phyloP scores from a whole-genome alignment of 2,888 invertebrate species.

The Empis livida region DNA sequence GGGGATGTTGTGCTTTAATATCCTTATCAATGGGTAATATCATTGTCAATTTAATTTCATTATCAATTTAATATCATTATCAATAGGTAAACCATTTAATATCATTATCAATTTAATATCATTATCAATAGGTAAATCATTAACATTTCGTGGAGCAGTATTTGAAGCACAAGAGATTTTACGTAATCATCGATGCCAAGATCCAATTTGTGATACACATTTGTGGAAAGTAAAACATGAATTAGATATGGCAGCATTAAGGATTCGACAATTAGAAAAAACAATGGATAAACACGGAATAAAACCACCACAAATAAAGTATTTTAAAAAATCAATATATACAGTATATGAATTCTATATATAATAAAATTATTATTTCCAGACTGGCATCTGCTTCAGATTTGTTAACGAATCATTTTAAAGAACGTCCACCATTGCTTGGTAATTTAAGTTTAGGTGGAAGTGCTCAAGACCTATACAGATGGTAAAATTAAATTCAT shows the following conservation, averaged over 20 bases:
- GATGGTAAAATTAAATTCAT: slow-evolving; percentile 33
- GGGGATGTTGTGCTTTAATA: slow-evolving; percentile 87
- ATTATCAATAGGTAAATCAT: slow-evolving; percentile 71
- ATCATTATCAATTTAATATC: too few species aligned
- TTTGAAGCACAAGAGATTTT: slow-evolving; percentile 66
- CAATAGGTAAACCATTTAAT: slow-evolving; percentile 75
- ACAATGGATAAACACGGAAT: slow-evolving; percentile 73
- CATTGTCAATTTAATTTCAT: slow-evolving; percentile 69
- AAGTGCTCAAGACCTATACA: slow-evolving; percentile 38
- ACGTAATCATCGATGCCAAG: slow-evolving; percentile 59
- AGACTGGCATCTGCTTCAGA: slow-evolving; percentile 49
- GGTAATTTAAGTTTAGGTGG: slow-evolving; percentile 36
- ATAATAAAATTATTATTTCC: slow-evolving; percentile 4
- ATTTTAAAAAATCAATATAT: too few species aligned
- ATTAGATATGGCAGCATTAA: slow-evolving; percentile 71
- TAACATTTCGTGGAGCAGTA: slow-evolving; percentile 70
- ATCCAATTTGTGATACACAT: slow-evolving; percentile 67
- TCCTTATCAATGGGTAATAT: slow-evolving; percentile 81
- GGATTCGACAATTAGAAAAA: slow-evolving; percentile 75
- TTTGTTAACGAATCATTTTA: slow-evolving; percentile 40
- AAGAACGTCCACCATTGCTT: slow-evolving; percentile 42
- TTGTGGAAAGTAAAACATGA: slow-evolving; percentile 87
- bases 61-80: too few species aligned
- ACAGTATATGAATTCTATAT: too few species aligned
- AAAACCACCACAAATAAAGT: slow-evolving; percentile 59